phyloP scores from a whole-genome alignment of 2,888 invertebrate genomes.

The Malthinus seriepunctatus region DNA sequence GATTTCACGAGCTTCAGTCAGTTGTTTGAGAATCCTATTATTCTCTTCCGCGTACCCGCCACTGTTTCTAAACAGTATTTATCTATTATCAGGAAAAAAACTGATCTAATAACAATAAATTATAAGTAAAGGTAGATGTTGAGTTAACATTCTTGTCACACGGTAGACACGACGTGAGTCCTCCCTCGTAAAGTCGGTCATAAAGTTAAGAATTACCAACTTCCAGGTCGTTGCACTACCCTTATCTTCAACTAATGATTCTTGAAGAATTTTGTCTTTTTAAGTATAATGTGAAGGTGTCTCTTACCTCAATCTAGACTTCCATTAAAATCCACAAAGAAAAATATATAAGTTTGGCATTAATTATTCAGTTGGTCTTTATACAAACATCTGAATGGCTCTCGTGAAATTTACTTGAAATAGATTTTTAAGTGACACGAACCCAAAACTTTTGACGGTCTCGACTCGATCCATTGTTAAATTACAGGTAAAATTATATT shows the following conservation, averaged over 20 bases:
- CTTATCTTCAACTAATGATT: slow-evolving; percentile 14
- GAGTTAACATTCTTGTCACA: slow-evolving; percentile 25
- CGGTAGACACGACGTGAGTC: slow-evolving; percentile 21
- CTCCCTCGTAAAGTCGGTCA: slow-evolving; percentile 20
- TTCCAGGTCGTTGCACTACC: slow-evolving; percentile 24
- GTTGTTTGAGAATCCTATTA: no score
- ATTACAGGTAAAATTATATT: slow-evolving; percentile 3
- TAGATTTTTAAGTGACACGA: not conserved
- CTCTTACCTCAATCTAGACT: no score
- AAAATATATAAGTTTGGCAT: no score
- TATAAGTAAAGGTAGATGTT: slow-evolving; percentile 15
- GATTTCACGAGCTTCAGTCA: no score
- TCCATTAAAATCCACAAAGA: no score
- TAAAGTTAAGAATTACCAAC: slow-evolving; percentile 21
- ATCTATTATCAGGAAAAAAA: slow-evolving; percentile 8
- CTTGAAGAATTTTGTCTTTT: not conserved
- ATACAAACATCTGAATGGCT: no score
- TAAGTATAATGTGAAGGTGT: no score
- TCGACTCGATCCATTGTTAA: not conserved
- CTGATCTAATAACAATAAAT: slow-evolving; percentile 24
- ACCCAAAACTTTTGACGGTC: not conserved
- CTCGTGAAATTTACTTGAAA: no score
- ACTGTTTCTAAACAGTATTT: no score
- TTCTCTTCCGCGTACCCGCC: no score
- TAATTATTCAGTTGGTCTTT: no score